Conservation (phyloP, 2,797 vertebrate genomes). For the Nasua narica region DNA sequence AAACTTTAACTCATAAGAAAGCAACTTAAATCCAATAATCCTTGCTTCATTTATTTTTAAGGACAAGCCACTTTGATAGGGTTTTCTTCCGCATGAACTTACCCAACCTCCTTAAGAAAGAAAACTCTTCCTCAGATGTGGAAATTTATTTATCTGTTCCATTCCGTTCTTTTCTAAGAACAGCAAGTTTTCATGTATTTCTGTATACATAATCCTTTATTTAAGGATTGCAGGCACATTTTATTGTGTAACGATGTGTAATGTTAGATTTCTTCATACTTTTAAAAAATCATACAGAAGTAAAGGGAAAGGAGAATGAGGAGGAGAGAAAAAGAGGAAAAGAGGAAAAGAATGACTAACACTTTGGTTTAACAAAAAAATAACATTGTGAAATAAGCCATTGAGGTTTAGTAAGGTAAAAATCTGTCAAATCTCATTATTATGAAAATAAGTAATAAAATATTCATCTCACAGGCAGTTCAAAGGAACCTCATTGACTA, state of each 20-base stretch:
- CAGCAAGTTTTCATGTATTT: slow-evolving; percentile 35
- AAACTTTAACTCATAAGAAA: slow-evolving; percentile 45
- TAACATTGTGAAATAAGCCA: slow-evolving; percentile 59
- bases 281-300: neutral
- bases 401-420: slow-evolving; percentile 64
- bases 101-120: slow-evolving; percentile 42
- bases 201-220: neutral
- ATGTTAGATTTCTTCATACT: slow-evolving; percentile 50
- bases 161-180: slow-evolving; percentile 46
- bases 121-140: slow-evolving; percentile 42
- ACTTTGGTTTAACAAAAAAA: slow-evolving; percentile 47
- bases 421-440: slow-evolving; percentile 66
- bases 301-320: neutral
- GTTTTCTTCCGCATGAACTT: slow-evolving; percentile 57
- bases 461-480: slow-evolving; percentile 59
- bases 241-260: slow-evolving; percentile 5
- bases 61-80: slow-evolving; percentile 4
- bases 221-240: neutral
- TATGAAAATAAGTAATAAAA: slow-evolving; percentile 76
- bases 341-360: slow-evolving; percentile 21
- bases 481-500: slow-evolving; percentile 47
- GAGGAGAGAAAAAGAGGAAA: slow-evolving; percentile 14
- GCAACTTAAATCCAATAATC: slow-evolving; percentile 41
- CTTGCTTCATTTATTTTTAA: slow-evolving; percentile 56
- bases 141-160: slow-evolving; percentile 50